Base-by-base conservation (phyloP, 2,797 vertebrate genomes). In the Neomorphus geoffroyi region DNA sequence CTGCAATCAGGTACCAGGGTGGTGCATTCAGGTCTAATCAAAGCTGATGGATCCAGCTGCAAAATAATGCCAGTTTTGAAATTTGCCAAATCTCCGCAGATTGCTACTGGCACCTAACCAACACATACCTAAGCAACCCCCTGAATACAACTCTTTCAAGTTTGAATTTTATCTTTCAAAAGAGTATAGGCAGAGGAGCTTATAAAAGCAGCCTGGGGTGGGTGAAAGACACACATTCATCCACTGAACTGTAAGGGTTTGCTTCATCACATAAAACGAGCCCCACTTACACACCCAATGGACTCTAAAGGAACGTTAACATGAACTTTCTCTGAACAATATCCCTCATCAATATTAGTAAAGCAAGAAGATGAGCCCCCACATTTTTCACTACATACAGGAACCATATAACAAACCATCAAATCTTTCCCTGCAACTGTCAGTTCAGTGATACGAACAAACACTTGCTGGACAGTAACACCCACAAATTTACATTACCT, bases 391-490 rank as follows among this genome's bases (percentile, higher is more conserved):
- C 4, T 6, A 48, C 1, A 0, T 12, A 28, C 0, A 7, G 83
- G 12, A 48, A 45, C 1, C 13, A 17, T 2, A 1, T 0, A 54
- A 53, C 0, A 4, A 64, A 35, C 5, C 7, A 7, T 0, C 9
- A 4, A 24, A 6, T 66, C 13, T 26, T 37, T 24, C 19, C 27
- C 54, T 16, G 15, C 45, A 78, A 9, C 32, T 19, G 33, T 8
- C 50, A 41, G 65, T 13, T 60, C 69, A 53, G 50, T 1, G 32
- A n/a, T 0, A 23, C 4, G 24, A 22, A 27, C 35, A 8, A 79
- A 18, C 50, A 33, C 18, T 27, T 5, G 13, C 7, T 2, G 30
- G 9, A 18, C 13, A 65, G 0, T 4, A n/a, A 27, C 4, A 13
- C 6, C 26, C 62, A 56, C 0, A 1, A 33, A 51, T 3, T 1